These are phyloP conservation scores for Parnassius smintheus DNA, from an alignment of 2,888 invertebrate species.

Conservation along the genomic window DNA sequence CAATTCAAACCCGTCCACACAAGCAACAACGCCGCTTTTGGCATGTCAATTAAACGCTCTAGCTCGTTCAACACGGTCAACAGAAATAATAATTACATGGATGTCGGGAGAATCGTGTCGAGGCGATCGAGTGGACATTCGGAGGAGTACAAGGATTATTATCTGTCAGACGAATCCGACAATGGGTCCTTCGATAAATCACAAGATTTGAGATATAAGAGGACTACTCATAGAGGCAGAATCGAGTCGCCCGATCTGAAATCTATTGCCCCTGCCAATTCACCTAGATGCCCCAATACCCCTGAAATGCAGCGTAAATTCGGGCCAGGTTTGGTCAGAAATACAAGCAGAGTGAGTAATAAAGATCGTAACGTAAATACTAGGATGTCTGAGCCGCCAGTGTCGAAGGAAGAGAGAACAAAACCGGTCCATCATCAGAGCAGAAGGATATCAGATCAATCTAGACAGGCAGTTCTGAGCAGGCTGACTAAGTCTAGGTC, in stretches of 20 bases:
- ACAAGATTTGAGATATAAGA: constrained; percentile 82
- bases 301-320: constrained; percentile 83
- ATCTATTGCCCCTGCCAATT: constrained; percentile 68
- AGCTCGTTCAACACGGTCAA: constrained; percentile 83
- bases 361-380: constrained; percentile 71
- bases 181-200: constrained; percentile 63
- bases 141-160: constrained; percentile 55
- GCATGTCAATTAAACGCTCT: constrained; percentile 82
- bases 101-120: constrained; percentile 46
- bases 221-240: constrained; percentile 86
- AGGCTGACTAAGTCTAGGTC: constrained; percentile 75
- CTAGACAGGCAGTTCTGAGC: constrained; percentile 62
- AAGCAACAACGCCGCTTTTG: constrained; percentile 51
- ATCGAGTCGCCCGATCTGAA: constrained; percentile 80
- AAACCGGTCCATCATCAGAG: constrained; percentile 67
- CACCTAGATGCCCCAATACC: constrained; percentile 81
- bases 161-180: constrained; percentile 70
- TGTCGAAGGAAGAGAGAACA: constrained; percentile 57
- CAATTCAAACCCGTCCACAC: constrained; percentile 42
- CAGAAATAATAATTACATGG: constrained; percentile 67
- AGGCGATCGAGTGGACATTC: constrained; percentile 63
- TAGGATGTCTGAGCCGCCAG: constrained; percentile 80
- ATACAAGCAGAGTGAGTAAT: constrained; percentile 62
- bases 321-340: constrained; percentile 71
- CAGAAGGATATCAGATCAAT: constrained; percentile 64